Base-by-base conservation (phyloP, 2,888 invertebrate genomes). In the Augiades crinisus region DNA sequence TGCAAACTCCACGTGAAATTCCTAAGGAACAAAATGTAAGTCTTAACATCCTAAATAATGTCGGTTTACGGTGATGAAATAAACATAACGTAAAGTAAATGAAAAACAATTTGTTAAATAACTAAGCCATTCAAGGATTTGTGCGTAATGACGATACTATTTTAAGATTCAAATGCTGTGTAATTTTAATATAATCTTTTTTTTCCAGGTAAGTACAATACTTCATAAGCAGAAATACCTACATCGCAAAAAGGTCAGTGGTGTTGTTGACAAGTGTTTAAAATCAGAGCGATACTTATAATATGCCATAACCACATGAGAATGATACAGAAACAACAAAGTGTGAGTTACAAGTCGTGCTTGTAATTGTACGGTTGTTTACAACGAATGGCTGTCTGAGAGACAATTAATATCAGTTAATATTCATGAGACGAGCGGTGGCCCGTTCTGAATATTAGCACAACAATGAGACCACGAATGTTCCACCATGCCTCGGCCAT, bases 391-490 rank as follows among this genome's bases (percentile, higher is more conserved):
- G 65, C 69, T 64, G 65, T 73, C 63, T 67, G 61, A 65, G 70
- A 75, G 80, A 86, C 79, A 81, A 83, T 80, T 76, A 76, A 81
- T 75, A 75, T 70, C 60, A 61, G 63, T 85, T 79, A 85, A 83
- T 87, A 88, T 88, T 87, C 85, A 88, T 87, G 82, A 86, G 79
- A 58, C 65, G 65, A 66, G 68, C 71, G 71, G 71, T 71, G 70
- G 74, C 62, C 71, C 68, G 72, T 69, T 68, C 68, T 66, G 66
- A 62, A 65, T 68, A 85, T 87, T 87, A 80, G 66, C 82, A 83
- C 82, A 78, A 88, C 82, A 88, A 88, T 81, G 53, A 47, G 58
- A 62, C 68, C 64, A 68, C 70, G 68, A 77, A 72, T 72, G 73
- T 62, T 75, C 73, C 69, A 75, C 68, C 67, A 72, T 78, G 72